Base-by-base conservation (phyloP, 2,888 invertebrate species). In the Andricus quercusramuli region DNA sequence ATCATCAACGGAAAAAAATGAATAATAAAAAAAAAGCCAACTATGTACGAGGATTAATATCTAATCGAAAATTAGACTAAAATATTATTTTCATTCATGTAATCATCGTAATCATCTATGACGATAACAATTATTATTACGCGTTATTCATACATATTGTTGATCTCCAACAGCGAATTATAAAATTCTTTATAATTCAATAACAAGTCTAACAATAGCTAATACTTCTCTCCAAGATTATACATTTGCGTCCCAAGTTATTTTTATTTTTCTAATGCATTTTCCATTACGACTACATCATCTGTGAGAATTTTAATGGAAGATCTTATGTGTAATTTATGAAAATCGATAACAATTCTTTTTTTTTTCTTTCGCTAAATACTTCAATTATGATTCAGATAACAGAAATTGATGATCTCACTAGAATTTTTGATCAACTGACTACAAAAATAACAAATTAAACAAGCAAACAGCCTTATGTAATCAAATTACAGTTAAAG, bases 241-340 rank as follows among this genome's bases (percentile, higher is more conserved):
- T 62, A 62, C 29, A 62, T 29, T 29, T 29, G 6, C 13, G 17
- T 64, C 15, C 1, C 62, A 15, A 64, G 62, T 17, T 64, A 17
- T 13, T 64, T 64, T 64, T 64, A 64, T 64, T 29, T 64, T 29
- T 29, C 17, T 64, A 64, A 64, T 64, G 17, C 64, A 51, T 74
- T 51, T 56, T 74, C 37, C 20, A 51, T 29, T n/a, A 59, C 13
- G n/a, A 25, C 32, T 74, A 51, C 56, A 56, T 51, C 17, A 25
- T 25, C 44, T 25, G 22, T 0, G 15, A 47, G 44, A 13, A 47
- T 25, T 47, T 68, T 22, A 70, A 68, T 68, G 15, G 15, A 68
- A 47, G 1, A 44, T 13, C 22, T 22, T 68, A 68, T 44, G 15
- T 17, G 3, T 74, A 51, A 51, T 51, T 74, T 56, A 74, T 74